phyloP scores from a whole-genome alignment of 2,888 invertebrate genomes.

The Drosophila heteroneura region DNA sequence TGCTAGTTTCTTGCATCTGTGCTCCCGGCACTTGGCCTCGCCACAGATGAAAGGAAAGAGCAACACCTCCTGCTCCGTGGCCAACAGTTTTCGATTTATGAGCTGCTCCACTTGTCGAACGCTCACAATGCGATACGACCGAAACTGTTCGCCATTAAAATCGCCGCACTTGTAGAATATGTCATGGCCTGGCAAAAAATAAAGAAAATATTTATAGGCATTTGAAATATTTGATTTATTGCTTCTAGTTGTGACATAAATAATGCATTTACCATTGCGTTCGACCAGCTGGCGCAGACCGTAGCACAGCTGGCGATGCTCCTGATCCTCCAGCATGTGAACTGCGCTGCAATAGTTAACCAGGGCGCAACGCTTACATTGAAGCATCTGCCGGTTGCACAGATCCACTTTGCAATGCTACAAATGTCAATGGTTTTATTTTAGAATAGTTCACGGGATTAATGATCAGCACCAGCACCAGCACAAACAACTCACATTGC shows the following conservation, averaged over 20 bases:
- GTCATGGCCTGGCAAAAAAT: constrained; percentile 85
- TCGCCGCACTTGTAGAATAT: constrained; percentile 86
- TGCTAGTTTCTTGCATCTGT: constrained; percentile 85
- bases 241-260: background rate
- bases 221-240: background rate
- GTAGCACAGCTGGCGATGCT: constrained; percentile 88
- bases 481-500: constrained; percentile 82
- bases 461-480: background rate
- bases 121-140: constrained; percentile 88
- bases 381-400: constrained; percentile 56
- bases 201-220: background rate
- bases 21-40: constrained; percentile 87
- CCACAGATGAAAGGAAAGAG: constrained; percentile 89
- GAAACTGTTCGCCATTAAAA: constrained; percentile 87
- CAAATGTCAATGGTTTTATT: constrained; percentile 5
- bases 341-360: constrained; percentile 88
- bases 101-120: constrained; percentile 88
- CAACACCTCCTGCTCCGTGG: constrained; percentile 90
- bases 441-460: background rate
- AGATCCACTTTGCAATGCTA: constrained; percentile 82
- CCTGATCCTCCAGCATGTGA: constrained; percentile 88
- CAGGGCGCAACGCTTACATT: constrained; percentile 87
- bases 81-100: constrained; percentile 87
- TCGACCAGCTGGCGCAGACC: constrained; percentile 87
- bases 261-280: constrained; percentile 85